Evolutionary conservation across 2,113 vertebrate species (phyloP).

Genomic region (Varanus komodoensis): DNA sequence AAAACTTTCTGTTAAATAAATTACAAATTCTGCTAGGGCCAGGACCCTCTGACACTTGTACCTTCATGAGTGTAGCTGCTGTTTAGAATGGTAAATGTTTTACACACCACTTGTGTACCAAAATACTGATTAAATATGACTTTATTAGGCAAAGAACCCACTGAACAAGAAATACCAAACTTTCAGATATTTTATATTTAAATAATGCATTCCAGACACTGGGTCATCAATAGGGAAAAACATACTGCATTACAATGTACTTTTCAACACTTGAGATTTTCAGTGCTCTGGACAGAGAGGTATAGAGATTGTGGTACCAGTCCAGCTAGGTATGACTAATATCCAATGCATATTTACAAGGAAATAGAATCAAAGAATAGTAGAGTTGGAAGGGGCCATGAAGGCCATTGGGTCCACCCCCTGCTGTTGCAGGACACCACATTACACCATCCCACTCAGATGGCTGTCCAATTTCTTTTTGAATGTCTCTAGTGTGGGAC

Average conservation of each 20-base stretch:
- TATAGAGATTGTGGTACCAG: neutral
- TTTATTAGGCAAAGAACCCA: neutral
- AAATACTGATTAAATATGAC: neutral
- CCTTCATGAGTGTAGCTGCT: neutral
- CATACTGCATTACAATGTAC: neutral
- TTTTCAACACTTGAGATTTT: neutral
- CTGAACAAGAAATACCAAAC: neutral
- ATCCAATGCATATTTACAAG: neutral
- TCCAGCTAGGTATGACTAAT: neutral
- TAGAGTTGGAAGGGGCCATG: too few species aligned
- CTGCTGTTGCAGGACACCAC: too few species aligned
- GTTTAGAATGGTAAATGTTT: neutral
- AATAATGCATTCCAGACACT: neutral
- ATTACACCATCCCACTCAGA: too few species aligned
- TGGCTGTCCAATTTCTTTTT: too few species aligned
- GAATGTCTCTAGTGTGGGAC: too few species aligned
- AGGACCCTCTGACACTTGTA: neutral
- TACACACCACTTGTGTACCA: neutral
- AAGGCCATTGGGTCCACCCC: too few species aligned
- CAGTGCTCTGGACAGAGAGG: neutral
- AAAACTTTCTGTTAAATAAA: neutral
- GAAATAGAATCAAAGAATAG: neutral
- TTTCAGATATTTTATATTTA: neutral
- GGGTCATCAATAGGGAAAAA: neutral
- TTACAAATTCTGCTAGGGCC: too few species aligned